Evolutionary conservation across 2,888 invertebrate genomes (phyloP), one percentile per base, ranked within the genome.

Genomic region (Eustalomyia histrio): DNA sequence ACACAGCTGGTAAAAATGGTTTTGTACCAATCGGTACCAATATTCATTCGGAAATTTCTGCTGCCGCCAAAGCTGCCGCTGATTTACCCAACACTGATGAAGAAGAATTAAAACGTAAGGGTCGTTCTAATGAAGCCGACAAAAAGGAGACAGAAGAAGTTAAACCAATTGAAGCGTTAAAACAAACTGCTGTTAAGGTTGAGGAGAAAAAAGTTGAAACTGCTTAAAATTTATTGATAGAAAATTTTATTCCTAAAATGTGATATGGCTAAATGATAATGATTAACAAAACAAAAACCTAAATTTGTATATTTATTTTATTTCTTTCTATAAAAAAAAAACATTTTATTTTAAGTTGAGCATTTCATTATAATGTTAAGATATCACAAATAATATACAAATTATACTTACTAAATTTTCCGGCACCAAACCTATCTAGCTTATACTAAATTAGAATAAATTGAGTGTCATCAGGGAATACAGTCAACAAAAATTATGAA

Each of bases 1-100:
- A 90, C 57, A 90, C 90, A 0, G 90, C 90, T 5, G 90, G 90
- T 83, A 86, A 86, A 61, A 89, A 90, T 79, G 90, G 90, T 39
- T 90, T 90, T 39, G 89, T 90, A n/a, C 90, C 90, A 76, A 57
- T 85, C 0, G 90, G 90, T 39, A 90, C 86, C 3, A 85, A 85
- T 43, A 90, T 90, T 78, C 85, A 84, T 2, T 63, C 78, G 24
- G 87, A 88, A 79, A 90, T 90, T 60, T 82, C 88, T 2, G 85
- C 82, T 1, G 47, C 83, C 29, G 90, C 90, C 63, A 86, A 84
- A 78, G 86, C 88, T 7, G 90, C 89, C 14, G 88, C 87, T 16
- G 86, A 87, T 79, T 80, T 87, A 61, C 90, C 89, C n/a, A 76
- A 84, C 1, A 1, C 0, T 5, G 29, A 10, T 4, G 67, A 68